phyloP scores from a whole-genome alignment of 2,797 vertebrate genomes.

The Hoplostethus atlanticus region DNA sequence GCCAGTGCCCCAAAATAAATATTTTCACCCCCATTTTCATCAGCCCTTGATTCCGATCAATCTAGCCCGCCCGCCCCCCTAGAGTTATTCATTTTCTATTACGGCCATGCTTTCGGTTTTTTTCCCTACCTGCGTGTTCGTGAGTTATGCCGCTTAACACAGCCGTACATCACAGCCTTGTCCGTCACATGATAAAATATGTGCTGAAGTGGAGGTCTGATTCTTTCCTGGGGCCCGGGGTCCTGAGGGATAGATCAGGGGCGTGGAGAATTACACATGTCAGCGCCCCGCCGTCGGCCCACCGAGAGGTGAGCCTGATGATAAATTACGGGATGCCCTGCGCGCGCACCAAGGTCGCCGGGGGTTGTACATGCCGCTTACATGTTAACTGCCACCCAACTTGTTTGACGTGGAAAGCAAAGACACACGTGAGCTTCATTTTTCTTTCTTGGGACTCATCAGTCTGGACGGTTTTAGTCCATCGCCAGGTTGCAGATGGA shows the following conservation, averaged over 20 bases:
- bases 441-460: too few relatives aligned
- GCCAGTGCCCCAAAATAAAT: slow-evolving; percentile 35
- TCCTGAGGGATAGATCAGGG: slow-evolving; percentile 29
- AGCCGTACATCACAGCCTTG: slow-evolving; percentile 20
- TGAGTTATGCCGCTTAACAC: slow-evolving; percentile 29
- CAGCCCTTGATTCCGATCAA: slow-evolving; percentile 36
- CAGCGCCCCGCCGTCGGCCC: not conserved
- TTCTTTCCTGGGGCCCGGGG: slow-evolving; percentile 16
- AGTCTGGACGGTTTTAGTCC: too few relatives aligned
- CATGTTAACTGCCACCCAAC: not conserved
- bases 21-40: slow-evolving; percentile 37
- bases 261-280: slow-evolving; percentile 14
- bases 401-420: not conserved
- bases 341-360: slow-evolving; percentile 18
- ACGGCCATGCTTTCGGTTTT: slow-evolving; percentile 13
- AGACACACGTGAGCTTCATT: not conserved
- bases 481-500: too few relatives aligned
- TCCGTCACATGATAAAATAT: slow-evolving; percentile 36
- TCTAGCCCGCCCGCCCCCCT: slow-evolving; percentile 2
- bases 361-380: not conserved
- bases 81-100: slow-evolving; percentile 41
- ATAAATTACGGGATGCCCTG: slow-evolving; percentile 10
- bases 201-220: slow-evolving; percentile 26
- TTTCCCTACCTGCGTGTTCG: slow-evolving; percentile 18
- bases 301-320: slow-evolving; percentile 10